Percentiles rank a stretch among this genome's conserved stretches.
These are phyloP conservation scores for Branchellion lobata DNA, from an alignment of 2,888 invertebrate genomes.

Conservation along the genomic window DNA sequence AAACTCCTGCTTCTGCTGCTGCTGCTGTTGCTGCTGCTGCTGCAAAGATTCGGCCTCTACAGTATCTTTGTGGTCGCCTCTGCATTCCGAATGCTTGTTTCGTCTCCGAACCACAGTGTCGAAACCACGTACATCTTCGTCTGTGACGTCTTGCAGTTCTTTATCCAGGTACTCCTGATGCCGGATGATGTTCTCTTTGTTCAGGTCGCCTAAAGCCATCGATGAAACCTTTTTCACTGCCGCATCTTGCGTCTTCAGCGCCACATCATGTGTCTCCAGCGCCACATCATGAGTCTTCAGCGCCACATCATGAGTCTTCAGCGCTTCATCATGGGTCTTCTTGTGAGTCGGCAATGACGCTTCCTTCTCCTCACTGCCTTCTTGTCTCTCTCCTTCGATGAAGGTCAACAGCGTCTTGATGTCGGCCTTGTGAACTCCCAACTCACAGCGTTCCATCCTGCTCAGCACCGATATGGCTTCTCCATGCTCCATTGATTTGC, in stretches of 20 bases:
- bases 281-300: not conserved
- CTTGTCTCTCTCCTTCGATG: conserved; percentile 14
- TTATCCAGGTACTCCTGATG: not conserved
- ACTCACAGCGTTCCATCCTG: not conserved
- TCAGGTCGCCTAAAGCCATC: not conserved
- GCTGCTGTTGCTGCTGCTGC: no score
- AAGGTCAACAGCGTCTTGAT: not conserved
- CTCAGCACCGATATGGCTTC: not conserved
- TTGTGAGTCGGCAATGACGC: not conserved
- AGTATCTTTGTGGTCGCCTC: not conserved
- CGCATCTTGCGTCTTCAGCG: not conserved
- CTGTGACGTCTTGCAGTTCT: not conserved
- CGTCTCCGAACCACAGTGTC: not conserved
- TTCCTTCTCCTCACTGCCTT: not conserved
- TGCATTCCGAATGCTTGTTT: conserved; percentile 1
- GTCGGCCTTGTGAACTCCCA: not conserved
- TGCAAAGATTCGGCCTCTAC: no score
- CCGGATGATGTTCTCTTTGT: not conserved
- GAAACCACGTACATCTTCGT: not conserved
- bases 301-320: not conserved
- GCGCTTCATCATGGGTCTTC: not conserved
- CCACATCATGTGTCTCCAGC: not conserved
- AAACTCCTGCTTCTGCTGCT: no score
- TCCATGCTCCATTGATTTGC: not conserved
- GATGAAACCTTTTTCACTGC: not conserved